These are phyloP conservation scores for Chironomus riparius DNA, from an alignment of 2,888 invertebrate genomes.

Conservation along the genomic window DNA sequence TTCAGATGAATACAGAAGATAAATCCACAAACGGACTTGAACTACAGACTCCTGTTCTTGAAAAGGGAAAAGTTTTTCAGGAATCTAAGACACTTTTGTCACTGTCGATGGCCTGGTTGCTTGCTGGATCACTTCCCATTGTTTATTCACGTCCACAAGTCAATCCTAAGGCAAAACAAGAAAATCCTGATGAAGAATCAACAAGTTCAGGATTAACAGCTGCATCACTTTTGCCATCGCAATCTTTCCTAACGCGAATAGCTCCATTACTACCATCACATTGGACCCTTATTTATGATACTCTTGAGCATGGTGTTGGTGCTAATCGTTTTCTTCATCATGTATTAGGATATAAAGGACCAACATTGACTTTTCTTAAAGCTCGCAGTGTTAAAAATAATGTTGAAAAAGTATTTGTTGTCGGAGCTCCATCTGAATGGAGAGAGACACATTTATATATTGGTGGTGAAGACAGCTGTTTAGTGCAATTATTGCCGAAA, in stretches of 20 bases:
- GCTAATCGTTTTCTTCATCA: constrained; percentile 82
- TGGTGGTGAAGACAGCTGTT: constrained; percentile 69
- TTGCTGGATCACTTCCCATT: constrained; percentile 56
- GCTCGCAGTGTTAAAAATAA: constrained; percentile 43
- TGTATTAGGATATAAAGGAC: constrained; percentile 57
- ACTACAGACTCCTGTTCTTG: constrained; percentile 66
- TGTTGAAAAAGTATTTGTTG: constrained; percentile 54
- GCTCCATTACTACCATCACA: constrained; percentile 63
- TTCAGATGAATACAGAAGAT: constrained; percentile 35
- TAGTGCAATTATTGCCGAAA: constrained; percentile 66
- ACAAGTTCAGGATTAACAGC: constrained; percentile 29
- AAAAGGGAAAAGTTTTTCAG: constrained; percentile 46
- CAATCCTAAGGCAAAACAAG: constrained; percentile 33
- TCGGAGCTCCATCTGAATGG: constrained; percentile 75
- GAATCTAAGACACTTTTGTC: constrained; percentile 46
- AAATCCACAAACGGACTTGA: constrained; percentile 46
- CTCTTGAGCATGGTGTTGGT: constrained; percentile 77
- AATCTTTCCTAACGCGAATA: constrained; percentile 54
- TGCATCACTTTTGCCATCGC: constrained; percentile 34
- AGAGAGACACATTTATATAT: constrained; percentile 75
- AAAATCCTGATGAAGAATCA: constrained; percentile 32
- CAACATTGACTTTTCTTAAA: constrained; percentile 53
- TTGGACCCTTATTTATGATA: constrained; percentile 78
- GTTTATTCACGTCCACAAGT: constrained; percentile 46
- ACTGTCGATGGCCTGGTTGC: constrained; percentile 59